Evolutionary conservation across 2,888 invertebrate species (phyloP).

Genomic region (Adelphocoris suturalis): DNA sequence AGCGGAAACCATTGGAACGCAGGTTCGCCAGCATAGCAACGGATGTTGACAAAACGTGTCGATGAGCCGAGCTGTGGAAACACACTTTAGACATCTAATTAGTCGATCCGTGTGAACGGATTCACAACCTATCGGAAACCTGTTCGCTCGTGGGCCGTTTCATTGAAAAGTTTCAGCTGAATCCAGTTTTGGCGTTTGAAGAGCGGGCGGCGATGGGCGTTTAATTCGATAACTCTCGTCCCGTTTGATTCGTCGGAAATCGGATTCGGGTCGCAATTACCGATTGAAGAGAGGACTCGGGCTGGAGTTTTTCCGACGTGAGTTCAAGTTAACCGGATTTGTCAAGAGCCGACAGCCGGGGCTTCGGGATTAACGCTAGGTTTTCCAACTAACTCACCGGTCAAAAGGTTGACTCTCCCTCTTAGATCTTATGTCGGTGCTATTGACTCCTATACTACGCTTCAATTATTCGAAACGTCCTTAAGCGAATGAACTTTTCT

Average conservation of each 20-base stretch:
- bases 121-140: background rate
- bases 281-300: conserved; percentile 5
- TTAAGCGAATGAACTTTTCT: too few species aligned
- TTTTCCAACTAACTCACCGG: background rate
- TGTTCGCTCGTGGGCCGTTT: background rate
- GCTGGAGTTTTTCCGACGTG: conserved; percentile 1
- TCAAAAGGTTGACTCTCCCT: conserved; percentile 13
- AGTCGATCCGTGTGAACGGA: background rate
- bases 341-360: background rate
- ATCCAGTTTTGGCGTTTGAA: background rate
- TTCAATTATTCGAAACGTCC: too few species aligned
- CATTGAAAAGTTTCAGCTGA: background rate
- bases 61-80: background rate
- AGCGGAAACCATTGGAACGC: background rate
- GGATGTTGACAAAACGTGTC: background rate
- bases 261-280: conserved; percentile 32
- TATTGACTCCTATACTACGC: too few species aligned
- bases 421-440: background rate
- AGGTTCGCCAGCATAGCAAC: background rate
- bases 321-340: conserved; percentile 27
- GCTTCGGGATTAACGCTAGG: conserved; percentile 10
- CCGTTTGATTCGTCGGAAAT: conserved; percentile 3
- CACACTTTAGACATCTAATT: background rate
- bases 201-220: background rate
- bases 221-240: conserved; percentile 6